phyloP scores from a whole-genome alignment of 2,797 vertebrate species.

The Mus spretus region DNA sequence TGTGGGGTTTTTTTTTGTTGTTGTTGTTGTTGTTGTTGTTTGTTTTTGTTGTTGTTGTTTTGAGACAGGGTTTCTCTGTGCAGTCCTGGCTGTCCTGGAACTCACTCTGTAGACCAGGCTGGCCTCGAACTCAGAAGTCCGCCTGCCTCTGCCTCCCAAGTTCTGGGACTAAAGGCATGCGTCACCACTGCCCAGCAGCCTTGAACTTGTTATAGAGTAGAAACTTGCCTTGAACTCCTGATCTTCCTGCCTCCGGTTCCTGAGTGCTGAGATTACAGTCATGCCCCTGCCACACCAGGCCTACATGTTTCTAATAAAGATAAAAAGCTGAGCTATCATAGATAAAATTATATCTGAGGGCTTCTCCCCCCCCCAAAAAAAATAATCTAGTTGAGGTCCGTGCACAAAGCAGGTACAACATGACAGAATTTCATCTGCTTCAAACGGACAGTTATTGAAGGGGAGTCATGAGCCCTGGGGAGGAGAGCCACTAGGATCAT shows the following conservation, averaged over 20 bases:
- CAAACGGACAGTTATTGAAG: neutral
- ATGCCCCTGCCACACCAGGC: neutral
- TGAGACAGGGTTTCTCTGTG: no score
- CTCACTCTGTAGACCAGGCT: no score
- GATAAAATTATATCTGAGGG: constrained; percentile 35
- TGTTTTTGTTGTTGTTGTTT: no score
- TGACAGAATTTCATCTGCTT: neutral
- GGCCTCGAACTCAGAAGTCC: no score
- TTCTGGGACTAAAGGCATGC: no score
- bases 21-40: no score
- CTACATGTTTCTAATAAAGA: neutral
- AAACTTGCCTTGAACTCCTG: neutral
- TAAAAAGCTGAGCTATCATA: neutral
- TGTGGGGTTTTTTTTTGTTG: no score
- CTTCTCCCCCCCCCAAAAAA: neutral
- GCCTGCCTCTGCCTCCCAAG: no score
- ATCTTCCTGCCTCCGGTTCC: neutral
- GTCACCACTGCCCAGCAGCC: no score
- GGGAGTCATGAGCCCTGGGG: no score
- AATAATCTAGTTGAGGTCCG: neutral
- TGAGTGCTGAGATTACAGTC: neutral
- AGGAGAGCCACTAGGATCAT: neutral
- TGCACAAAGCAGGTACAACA: neutral
- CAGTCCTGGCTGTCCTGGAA: no score
- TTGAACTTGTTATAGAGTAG: neutral